Base-by-base conservation (phyloP, 2,797 vertebrate genomes). In the Myotis findleyi region DNA sequence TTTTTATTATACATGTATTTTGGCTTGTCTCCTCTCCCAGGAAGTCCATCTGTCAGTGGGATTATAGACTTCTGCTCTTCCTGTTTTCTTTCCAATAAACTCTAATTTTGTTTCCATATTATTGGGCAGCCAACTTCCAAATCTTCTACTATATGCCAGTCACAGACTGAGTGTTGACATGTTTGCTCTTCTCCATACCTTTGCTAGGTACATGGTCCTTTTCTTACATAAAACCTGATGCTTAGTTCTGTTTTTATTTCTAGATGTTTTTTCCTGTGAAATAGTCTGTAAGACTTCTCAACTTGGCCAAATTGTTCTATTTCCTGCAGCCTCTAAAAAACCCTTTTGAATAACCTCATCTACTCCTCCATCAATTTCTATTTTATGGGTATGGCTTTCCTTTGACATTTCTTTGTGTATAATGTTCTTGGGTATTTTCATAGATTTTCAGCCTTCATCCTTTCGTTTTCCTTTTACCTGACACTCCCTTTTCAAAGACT, bases 401-500 rank as follows among this genome's bases (percentile, higher is more conserved):
- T 90, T 72, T 93, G 53, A 75, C 20, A 87, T 71, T 71, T 92
- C 33, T 92, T 96, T 81, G n/a, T 92, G 27, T 53, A 81, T 21
- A 77, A 68, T 72, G 10, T 87, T 68, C 25, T 93, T 44, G 11
- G 7, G 36, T 68, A 10, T 33, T 64, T 93, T 96, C 93, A 75
- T 38, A 80, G 38, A 14, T 71, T 49, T 87, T 96, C 62, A 68
- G 18, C 27, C 44, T 90, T 87, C 20, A 1, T 49, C 27, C 59
- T 69, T 88, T 83, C 47, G 33, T 94, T 90, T 92, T 81, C 20
- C 36, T 88, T 93, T 92, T 87, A n/a, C 49, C 25, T 76, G 88
- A 72, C 21, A 89, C 47, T 92, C 90, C 16, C 62, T 93, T 96
- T 96, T 93, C 68, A 90, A 95, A 92, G 59, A 92, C 47, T 87